phyloP scores from a whole-genome alignment of 2,797 vertebrate species.

The Neomorphus geoffroyi region DNA sequence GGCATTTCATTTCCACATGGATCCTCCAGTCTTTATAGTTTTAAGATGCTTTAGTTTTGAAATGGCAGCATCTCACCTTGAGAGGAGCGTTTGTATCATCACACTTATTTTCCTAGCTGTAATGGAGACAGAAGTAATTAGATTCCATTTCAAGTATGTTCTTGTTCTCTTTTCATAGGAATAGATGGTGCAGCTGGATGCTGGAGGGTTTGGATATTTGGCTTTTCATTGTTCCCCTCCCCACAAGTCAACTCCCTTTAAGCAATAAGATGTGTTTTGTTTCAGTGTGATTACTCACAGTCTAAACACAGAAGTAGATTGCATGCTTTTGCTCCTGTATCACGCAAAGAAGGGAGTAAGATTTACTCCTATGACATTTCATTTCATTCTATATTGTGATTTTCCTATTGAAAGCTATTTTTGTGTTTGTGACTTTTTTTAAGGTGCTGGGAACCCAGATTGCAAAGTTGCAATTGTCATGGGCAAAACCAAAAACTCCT shows the following conservation, averaged over 20 bases:
- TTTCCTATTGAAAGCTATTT: background rate
- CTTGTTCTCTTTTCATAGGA: constrained; percentile 16
- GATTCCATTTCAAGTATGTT: constrained; percentile 32
- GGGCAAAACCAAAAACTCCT: constrained; percentile 80
- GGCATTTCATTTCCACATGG: background rate
- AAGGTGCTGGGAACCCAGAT: constrained; percentile 88
- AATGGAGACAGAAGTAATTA: background rate
- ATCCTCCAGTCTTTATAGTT: background rate
- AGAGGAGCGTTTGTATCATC: background rate
- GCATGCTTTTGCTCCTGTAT: background rate
- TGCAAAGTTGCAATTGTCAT: constrained; percentile 89
- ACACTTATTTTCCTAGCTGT: background rate
- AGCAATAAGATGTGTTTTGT: background rate
- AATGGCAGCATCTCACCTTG: background rate
- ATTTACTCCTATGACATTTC: background rate
- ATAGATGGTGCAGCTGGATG: background rate
- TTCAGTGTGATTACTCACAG: background rate
- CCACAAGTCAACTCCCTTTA: background rate
- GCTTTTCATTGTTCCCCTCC: background rate
- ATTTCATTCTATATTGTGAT: background rate
- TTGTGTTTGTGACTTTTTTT: constrained; percentile 12
- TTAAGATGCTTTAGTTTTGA: background rate
- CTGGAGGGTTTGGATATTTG: background rate
- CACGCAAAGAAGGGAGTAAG: background rate
- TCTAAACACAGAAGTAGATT: background rate